Evolutionary conservation across 2,888 invertebrate genomes (phyloP).

Genomic region (Cartodere bifasciata): DNA sequence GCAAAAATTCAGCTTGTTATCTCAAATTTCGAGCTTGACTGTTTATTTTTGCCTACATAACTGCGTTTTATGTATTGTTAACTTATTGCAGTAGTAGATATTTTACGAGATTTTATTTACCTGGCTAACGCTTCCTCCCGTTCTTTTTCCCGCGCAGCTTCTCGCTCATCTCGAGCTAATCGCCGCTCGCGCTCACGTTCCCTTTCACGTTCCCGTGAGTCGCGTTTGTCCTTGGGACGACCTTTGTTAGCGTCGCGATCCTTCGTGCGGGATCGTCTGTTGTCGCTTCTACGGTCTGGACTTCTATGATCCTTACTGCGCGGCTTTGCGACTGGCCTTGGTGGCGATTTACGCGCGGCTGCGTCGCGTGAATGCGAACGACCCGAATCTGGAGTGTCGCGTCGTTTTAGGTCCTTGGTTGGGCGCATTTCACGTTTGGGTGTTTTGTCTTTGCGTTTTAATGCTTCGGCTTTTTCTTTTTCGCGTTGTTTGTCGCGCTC

Average conservation of each 20-base stretch:
- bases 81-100: too few relatives aligned
- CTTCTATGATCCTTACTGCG: slow-evolving; percentile 28
- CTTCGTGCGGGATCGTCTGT: slow-evolving; percentile 31
- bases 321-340: slow-evolving; percentile 21
- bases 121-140: slow-evolving; percentile 48
- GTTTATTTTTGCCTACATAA: too few relatives aligned
- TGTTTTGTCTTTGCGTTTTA: slow-evolving; percentile 27
- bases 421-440: slow-evolving; percentile 29
- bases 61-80: too few relatives aligned
- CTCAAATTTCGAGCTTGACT: too few relatives aligned
- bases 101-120: too few relatives aligned
- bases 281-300: slow-evolving; percentile 30
- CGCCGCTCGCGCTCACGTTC: slow-evolving; percentile 39
- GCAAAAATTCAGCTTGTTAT: too few relatives aligned
- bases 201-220: slow-evolving; percentile 47
- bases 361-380: slow-evolving; percentile 28
- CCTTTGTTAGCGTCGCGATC: slow-evolving; percentile 17
- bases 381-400: slow-evolving; percentile 33
- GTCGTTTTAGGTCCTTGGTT: slow-evolving; percentile 28
- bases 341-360: slow-evolving; percentile 28
- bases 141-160: slow-evolving; percentile 47
- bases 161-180: slow-evolving; percentile 40
- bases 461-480: slow-evolving; percentile 38
- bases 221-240: slow-evolving; percentile 31
- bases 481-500: slow-evolving; percentile 42